These are phyloP conservation scores for Drosophila triauraria DNA, from an alignment of 1,140 invertebrate genomes.

Conservation along the genomic window DNA sequence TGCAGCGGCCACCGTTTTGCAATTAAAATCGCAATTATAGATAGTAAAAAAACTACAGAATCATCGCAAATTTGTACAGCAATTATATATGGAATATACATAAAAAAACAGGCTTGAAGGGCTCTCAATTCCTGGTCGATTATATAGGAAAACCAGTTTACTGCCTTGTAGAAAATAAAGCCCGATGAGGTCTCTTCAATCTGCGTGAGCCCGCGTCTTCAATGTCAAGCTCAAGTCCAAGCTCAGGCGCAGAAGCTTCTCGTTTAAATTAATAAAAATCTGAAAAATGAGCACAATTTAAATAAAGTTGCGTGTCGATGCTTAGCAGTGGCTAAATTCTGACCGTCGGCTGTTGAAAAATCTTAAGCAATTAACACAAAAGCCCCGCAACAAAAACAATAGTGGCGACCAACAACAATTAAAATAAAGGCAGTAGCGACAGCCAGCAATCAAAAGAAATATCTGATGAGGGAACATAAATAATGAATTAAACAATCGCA, in stretches of 20 bases:
- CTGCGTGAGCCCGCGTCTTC: conserved; percentile 16
- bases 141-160: conserved; percentile 42
- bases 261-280: conserved; percentile 72
- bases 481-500: conserved; percentile 38
- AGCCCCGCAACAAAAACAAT: conserved; percentile 12
- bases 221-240: conserved; percentile 54
- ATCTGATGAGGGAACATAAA: conserved; percentile 50
- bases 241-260: conserved; percentile 16
- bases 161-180: conserved; percentile 6
- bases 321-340: conserved; percentile 37
- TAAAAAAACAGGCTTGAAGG: conserved; percentile 12
- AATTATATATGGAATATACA: conserved; percentile 35
- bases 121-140: conserved; percentile 41
- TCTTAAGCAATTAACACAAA: conserved; percentile 65
- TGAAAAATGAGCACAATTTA: conserved; percentile 62
- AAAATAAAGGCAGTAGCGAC: conserved; percentile 28
- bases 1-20: conserved; percentile 28
- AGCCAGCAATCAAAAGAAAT: conserved; percentile 43
- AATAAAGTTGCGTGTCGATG: conserved; percentile 70
- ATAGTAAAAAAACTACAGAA: conserved; percentile 4
- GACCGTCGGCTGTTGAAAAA: conserved; percentile 50
- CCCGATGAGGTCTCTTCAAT: conserved; percentile 28
- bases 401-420: conserved; percentile 29
- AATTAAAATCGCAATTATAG: conserved; percentile 48
- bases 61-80: conserved; percentile 24